Percentiles rank a stretch among this genome's conserved stretches.
These are phyloP conservation scores for Nephotettix cincticeps DNA, from an alignment of 1,140 invertebrate genomes.

Conservation along the genomic window DNA sequence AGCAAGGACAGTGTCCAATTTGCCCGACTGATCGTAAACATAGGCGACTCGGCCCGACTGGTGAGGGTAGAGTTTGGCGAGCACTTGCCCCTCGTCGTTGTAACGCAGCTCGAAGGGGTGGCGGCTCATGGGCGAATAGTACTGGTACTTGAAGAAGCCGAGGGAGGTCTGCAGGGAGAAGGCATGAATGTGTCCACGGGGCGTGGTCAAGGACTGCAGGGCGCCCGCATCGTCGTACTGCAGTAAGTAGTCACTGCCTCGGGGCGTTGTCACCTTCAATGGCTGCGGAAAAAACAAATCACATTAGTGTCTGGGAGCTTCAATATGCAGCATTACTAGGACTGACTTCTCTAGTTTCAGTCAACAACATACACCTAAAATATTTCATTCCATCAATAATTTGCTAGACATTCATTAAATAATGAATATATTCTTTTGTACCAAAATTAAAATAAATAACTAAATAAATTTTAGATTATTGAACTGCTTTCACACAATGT, in stretches of 20 bases:
- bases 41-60: conserved; percentile 87
- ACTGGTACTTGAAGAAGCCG: conserved; percentile 90
- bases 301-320: no score
- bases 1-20: conserved; percentile 81
- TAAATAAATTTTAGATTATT: no score
- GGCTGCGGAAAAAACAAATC: no score
- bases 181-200: conserved; percentile 87
- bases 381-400: no score
- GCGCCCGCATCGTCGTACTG: conserved; percentile 92
- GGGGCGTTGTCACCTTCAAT: conserved; percentile 86
- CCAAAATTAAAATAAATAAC: no score
- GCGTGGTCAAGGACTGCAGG: conserved; percentile 86
- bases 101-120: conserved; percentile 89
- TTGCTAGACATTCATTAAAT: no score
- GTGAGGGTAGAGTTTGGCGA: conserved; percentile 86
- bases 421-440: no score
- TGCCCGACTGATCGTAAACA: conserved; percentile 80
- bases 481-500: no score
- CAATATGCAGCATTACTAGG: no score
- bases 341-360: no score
- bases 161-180: conserved; percentile 90
- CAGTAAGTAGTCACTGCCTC: conserved; percentile 87
- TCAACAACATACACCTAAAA: no score
- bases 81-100: conserved; percentile 84
- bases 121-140: conserved; percentile 85